Percentiles rank a stretch among this genome's conserved stretches.
phyloP scores from a whole-genome alignment of 2,113 vertebrate species.

The human region DNA sequence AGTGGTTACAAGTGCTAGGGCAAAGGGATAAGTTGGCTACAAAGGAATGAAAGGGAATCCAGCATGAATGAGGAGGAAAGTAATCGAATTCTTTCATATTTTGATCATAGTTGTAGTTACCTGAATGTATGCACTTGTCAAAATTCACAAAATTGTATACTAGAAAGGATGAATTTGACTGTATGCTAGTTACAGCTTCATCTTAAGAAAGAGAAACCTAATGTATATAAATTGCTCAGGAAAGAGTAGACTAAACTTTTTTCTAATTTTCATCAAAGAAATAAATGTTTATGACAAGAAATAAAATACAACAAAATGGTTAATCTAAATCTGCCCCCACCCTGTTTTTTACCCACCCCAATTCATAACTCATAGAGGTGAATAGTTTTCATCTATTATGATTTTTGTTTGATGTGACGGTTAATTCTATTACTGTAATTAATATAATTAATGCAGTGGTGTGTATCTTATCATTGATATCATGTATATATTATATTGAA shows the following conservation, averaged over 20 bases:
- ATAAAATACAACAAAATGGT: neutral
- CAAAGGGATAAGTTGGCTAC: neutral
- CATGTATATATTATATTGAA: neutral
- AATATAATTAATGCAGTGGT: neutral
- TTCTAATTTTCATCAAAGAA: neutral
- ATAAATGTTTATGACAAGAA: neutral
- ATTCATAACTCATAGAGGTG: neutral
- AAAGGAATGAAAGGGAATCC: neutral
- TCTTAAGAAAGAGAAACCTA: neutral
- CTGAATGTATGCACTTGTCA: neutral
- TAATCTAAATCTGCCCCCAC: neutral
- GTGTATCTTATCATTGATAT: neutral
- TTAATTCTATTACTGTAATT: neutral
- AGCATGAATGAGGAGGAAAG: fast-evolving
- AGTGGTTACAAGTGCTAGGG: neutral
- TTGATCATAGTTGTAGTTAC: neutral
- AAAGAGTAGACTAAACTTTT: neutral
- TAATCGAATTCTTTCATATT: neutral
- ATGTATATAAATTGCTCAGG: neutral
- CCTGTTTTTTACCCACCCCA: neutral
- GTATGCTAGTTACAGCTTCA: neutral
- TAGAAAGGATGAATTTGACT: neutral
- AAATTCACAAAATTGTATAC: neutral
- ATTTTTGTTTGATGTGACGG: neutral
- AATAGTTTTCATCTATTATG: neutral